These are phyloP conservation scores for Halichoerus grypus DNA, from an alignment of 2,113 vertebrate genomes.

Conservation along the genomic window DNA sequence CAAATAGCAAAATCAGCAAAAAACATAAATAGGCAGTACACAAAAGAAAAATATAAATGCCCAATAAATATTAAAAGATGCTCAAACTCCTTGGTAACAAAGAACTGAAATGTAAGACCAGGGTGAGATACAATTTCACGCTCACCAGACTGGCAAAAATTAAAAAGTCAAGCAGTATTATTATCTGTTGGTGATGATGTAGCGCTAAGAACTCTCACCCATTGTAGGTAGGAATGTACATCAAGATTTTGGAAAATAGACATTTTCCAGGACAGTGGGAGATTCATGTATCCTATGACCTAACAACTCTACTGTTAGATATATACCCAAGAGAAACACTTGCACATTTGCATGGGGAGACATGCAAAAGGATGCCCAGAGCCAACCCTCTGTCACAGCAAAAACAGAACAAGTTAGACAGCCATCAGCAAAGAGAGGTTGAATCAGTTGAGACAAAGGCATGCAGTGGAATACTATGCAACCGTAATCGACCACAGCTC, in stretches of 20 bases:
- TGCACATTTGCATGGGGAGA: neutral
- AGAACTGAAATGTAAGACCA: neutral
- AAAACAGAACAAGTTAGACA: neutral
- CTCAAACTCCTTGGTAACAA: neutral
- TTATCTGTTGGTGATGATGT: neutral
- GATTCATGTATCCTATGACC: neutral
- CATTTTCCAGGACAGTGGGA: neutral
- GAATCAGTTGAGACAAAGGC: neutral
- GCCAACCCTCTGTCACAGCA: neutral
- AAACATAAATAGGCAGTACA: neutral
- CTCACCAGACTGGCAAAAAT: neutral
- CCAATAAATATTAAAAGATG: neutral
- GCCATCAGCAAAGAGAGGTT: neutral
- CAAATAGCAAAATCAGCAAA: slow-evolving; percentile 34
- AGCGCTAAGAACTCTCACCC: neutral
- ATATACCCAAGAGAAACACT: neutral
- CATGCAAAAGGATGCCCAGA: neutral
- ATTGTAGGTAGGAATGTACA: neutral
- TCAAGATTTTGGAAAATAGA: neutral
- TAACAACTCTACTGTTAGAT: neutral
- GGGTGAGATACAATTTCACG: neutral
- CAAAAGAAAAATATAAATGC: neutral
- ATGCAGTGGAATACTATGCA: neutral
- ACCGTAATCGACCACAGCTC: neutral
- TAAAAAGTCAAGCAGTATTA: neutral